Conservation (phyloP, 2,113 vertebrate species). For the Odontesthes bonariensis region DNA sequence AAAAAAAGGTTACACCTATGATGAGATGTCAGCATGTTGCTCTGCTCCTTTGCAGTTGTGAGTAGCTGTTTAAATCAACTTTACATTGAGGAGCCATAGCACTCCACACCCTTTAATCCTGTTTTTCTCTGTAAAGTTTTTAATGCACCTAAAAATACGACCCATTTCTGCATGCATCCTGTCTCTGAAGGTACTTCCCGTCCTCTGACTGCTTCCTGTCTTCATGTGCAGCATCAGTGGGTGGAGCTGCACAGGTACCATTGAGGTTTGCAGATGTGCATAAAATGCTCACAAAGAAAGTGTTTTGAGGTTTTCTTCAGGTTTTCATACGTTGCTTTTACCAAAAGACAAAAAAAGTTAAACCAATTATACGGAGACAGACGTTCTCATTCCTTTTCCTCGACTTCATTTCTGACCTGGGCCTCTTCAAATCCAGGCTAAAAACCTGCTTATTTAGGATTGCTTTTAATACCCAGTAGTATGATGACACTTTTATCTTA, state of each 20-base stretch:
- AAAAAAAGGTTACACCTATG: too few relatives aligned
- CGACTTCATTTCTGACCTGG: too few relatives aligned
- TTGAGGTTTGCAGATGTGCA: background rate
- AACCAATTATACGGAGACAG: background rate
- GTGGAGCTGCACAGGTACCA: background rate
- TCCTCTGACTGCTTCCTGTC: conserved; percentile 37
- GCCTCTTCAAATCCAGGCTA: too few relatives aligned
- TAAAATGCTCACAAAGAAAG: background rate
- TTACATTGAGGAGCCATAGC: background rate
- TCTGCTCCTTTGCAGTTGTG: too few relatives aligned
- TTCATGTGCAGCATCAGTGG: conserved; percentile 10
- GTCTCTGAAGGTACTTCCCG: conserved; percentile 34
- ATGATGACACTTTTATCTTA: too few relatives aligned
- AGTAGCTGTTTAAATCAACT: background rate
- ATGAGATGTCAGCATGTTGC: too few relatives aligned
- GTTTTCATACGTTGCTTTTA: background rate
- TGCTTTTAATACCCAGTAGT: too few relatives aligned
- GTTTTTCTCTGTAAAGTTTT: background rate
- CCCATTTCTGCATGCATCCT: conserved; percentile 14
- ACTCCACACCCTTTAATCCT: background rate
- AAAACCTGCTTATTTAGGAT: too few relatives aligned
- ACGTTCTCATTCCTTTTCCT: background rate
- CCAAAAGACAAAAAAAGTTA: background rate
- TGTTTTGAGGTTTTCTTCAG: background rate
- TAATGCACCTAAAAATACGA: background rate